Conservation (phyloP, 2,888 invertebrate genomes). For the Rotaria magnacalcarata region DNA sequence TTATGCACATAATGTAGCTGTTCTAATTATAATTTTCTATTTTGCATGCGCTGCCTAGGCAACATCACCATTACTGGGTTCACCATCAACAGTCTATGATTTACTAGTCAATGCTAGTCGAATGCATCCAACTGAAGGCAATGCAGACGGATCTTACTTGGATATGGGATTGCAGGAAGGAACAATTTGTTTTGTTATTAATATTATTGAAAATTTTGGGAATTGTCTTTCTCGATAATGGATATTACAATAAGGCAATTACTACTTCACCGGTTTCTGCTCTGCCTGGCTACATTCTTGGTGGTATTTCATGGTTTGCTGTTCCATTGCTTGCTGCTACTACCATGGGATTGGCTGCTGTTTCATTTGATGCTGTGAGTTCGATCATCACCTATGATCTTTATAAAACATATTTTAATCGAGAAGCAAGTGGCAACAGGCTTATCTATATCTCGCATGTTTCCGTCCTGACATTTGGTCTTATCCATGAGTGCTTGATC, state of each 20-base stretch:
- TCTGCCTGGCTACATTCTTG: constrained; percentile 56
- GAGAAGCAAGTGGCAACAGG: constrained; percentile 1
- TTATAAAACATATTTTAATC: constrained; percentile 52
- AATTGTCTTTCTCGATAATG: constrained; percentile 59
- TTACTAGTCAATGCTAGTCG: neutral
- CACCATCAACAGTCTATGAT: constrained; percentile 20
- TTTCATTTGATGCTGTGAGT: constrained; percentile 56
- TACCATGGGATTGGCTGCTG: constrained; percentile 57
- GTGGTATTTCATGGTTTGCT: constrained; percentile 59
- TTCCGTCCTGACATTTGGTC: neutral
- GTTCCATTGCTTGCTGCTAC: constrained; percentile 59
- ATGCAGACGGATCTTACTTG: neutral
- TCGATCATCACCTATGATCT: constrained; percentile 58
- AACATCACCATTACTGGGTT: constrained; percentile 22
- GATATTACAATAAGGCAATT: constrained; percentile 59
- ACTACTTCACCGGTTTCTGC: constrained; percentile 58
- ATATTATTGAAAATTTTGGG: constrained; percentile 57
- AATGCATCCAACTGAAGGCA: neutral
- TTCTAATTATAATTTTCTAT: constrained; percentile 24
- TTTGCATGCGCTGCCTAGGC: neutral
- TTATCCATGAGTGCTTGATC: constrained; percentile 51
- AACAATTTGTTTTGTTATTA: neutral
- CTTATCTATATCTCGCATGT: constrained; percentile 27
- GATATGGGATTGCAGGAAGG: neutral
- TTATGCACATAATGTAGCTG: constrained; percentile 7